Percentiles rank a stretch among this genome's conserved stretches.
Conservation (phyloP, 92 coral and sea anemone species). For the Palythoa caribaeorum region DNA sequence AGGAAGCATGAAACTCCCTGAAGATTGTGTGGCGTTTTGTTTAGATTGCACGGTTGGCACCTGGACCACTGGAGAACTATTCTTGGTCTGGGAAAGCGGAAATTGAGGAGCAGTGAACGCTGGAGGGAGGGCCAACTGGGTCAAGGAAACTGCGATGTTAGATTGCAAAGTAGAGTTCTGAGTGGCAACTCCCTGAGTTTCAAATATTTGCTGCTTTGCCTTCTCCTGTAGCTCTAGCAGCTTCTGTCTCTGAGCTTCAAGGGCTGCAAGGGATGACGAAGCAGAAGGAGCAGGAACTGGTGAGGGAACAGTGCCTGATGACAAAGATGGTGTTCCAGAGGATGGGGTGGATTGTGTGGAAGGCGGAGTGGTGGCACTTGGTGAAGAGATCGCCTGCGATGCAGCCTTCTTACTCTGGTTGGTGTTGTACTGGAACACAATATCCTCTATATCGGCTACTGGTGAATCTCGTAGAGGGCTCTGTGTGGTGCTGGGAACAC, state of each 20-base stretch:
- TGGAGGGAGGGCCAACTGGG: slow-evolving; percentile 28
- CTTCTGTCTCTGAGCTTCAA: slow-evolving; percentile 66
- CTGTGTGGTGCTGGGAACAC: slow-evolving; percentile 60
- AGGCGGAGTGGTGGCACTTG: slow-evolving; percentile 59
- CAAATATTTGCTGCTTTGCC: slow-evolving; percentile 71
- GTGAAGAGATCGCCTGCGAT: slow-evolving; percentile 52
- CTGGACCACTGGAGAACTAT: background rate
- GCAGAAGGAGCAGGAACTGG: slow-evolving; percentile 17
- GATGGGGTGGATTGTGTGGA: slow-evolving; percentile 71
- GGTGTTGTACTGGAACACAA: slow-evolving; percentile 90
- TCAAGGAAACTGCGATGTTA: background rate
- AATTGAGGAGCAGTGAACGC: slow-evolving; percentile 6
- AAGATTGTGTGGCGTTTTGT: slow-evolving; percentile 15
- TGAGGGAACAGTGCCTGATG: slow-evolving; percentile 47
- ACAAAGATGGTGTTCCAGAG: slow-evolving; percentile 67
- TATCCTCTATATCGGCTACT: slow-evolving; percentile 93
- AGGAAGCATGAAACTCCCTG: background rate
- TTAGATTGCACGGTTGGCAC: background rate
- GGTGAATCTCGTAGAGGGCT: slow-evolving; percentile 85
- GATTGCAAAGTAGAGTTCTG: background rate
- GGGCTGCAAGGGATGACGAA: slow-evolving; percentile 46
- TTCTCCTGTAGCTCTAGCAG: slow-evolving; percentile 71
- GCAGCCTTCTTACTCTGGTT: slow-evolving; percentile 74
- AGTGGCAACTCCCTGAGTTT: slow-evolving; percentile 27
- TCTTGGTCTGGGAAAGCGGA: background rate